These are phyloP conservation scores for Apis dorsata DNA, from an alignment of 1,140 invertebrate species.

Conservation along the genomic window DNA sequence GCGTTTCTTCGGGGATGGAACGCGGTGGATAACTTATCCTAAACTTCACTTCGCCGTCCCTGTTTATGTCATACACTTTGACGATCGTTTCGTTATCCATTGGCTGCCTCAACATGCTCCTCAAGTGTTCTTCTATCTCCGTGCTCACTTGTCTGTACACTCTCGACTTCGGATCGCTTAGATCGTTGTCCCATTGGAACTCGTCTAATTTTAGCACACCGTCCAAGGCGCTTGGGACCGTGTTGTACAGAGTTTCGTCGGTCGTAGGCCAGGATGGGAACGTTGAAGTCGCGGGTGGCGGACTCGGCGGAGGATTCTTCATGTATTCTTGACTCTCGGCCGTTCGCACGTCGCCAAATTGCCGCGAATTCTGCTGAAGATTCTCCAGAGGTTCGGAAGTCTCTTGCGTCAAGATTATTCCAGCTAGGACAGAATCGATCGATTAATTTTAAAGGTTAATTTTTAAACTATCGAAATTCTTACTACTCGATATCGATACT, in stretches of 20 bases:
- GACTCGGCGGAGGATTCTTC: constrained; percentile 76
- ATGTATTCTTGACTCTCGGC: constrained; percentile 74
- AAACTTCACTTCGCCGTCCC: constrained; percentile 73
- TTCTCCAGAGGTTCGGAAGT: constrained; percentile 76
- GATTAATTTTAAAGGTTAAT: no score
- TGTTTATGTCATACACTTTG: constrained; percentile 83
- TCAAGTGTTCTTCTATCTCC: constrained; percentile 82
- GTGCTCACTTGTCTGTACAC: constrained; percentile 82
- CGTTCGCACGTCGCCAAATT: constrained; percentile 67
- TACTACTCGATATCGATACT: no score
- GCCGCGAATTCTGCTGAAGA: constrained; percentile 61
- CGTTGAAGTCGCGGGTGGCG: constrained; percentile 78
- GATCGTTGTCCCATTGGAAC: constrained; percentile 82
- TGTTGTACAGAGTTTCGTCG: constrained; percentile 77
- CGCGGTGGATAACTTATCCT: constrained; percentile 73
- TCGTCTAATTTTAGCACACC: constrained; percentile 85
- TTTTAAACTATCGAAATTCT: neutral
- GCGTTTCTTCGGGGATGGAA: constrained; percentile 64
- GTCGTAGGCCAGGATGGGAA: constrained; percentile 79
- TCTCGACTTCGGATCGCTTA: constrained; percentile 82
- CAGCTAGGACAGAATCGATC: constrained; percentile 76
- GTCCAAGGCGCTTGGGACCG: constrained; percentile 85
- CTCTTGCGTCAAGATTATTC: constrained; percentile 81
- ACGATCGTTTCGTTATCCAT: constrained; percentile 74
- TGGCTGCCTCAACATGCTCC: constrained; percentile 70